Conservation (phyloP, 2,888 invertebrate genomes). For the Ctenicera cuprea region DNA sequence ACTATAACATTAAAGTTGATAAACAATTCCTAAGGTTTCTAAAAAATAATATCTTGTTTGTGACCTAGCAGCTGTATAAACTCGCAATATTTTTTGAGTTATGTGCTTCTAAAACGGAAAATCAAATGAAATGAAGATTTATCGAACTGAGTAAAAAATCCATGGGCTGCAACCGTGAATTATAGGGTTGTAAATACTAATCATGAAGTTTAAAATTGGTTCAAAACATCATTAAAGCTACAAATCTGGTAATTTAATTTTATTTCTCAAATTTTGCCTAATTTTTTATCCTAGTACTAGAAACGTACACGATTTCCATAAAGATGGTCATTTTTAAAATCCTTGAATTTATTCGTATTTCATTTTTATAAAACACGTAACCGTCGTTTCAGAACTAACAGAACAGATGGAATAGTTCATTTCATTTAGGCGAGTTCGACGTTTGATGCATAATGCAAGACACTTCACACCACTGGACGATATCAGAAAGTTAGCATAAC, state of each 20-base stretch:
- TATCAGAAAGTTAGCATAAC: constrained; percentile 43
- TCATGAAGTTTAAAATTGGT: constrained; percentile 13
- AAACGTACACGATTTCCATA: too few relatives aligned
- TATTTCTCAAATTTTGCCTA: too few relatives aligned
- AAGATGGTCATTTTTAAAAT: not conserved
- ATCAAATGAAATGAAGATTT: constrained; percentile 21
- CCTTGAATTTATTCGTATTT: not conserved
- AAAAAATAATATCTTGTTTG: too few relatives aligned
- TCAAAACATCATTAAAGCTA: not conserved
- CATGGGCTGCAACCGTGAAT: not conserved
- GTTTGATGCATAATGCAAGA: constrained; percentile 60
- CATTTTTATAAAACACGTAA: not conserved
- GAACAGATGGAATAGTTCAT: constrained; percentile 43
- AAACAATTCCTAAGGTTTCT: too few relatives aligned
- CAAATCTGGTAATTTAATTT: not conserved
- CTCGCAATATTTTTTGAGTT: constrained; percentile 16
- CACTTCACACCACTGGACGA: constrained; percentile 44
- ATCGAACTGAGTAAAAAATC: not conserved
- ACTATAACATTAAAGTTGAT: too few relatives aligned
- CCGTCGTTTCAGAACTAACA: constrained; percentile 7
- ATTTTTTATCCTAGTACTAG: too few relatives aligned
- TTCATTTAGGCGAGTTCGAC: constrained; percentile 55
- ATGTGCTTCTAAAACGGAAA: not conserved
- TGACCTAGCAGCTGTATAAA: not conserved
- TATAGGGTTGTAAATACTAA: constrained; percentile 29